Percentiles rank a stretch among this genome's conserved stretches.
Evolutionary conservation across 92 coral and sea anemone genomes (phyloP).

Genomic region (Phymanthus crucifer): DNA sequence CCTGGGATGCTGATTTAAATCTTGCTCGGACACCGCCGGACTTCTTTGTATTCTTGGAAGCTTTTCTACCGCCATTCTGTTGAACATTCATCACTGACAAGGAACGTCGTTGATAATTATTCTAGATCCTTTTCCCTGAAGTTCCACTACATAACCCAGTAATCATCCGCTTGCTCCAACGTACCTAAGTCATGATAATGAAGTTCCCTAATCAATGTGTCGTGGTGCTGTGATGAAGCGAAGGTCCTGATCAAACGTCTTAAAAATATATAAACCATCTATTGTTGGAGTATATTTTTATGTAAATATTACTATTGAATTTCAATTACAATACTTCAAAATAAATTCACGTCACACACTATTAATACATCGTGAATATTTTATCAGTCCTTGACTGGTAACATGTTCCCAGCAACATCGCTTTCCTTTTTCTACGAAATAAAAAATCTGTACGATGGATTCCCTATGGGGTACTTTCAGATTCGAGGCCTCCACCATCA

Average conservation of each 20-base stretch:
- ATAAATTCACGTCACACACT: background rate
- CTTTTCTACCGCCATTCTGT: conserved; percentile 8
- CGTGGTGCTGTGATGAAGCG: conserved; percentile 9
- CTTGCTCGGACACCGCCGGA: conserved; percentile 12
- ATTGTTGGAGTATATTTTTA: conserved; percentile 1
- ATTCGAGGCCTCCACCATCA: background rate
- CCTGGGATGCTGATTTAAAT: conserved; percentile 41
- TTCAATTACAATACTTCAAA: background rate
- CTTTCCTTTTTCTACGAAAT: no score
- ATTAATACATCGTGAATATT: background rate
- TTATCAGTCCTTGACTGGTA: background rate
- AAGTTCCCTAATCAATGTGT: background rate
- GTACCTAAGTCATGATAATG: background rate
- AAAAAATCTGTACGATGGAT: no score
- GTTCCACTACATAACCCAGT: no score
- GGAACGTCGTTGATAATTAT: background rate
- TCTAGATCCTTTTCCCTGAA: background rate
- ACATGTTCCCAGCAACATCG: no score
- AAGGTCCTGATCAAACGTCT: conserved; percentile 8
- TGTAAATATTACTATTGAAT: conserved; percentile 17
- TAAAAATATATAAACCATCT: conserved; percentile 2
- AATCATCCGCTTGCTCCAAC: no score
- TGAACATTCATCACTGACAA: conserved; percentile 10
- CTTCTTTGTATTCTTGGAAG: conserved; percentile 19
- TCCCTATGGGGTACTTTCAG: no score